Evolutionary conservation across 1,140 invertebrate species (phyloP), one percentile per base, ranked within the genome.

Genomic region (Hyles euphorbiae): DNA sequence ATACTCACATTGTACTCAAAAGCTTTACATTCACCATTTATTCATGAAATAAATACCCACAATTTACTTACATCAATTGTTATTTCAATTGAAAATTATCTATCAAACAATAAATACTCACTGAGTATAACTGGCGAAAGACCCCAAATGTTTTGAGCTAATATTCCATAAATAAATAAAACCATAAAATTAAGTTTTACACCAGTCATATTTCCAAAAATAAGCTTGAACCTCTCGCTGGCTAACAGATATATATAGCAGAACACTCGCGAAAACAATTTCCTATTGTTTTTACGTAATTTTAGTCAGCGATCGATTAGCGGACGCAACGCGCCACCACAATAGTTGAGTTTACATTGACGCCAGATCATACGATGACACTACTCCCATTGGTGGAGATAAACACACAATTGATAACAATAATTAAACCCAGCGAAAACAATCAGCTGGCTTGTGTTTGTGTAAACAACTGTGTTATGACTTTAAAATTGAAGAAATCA

Each of bases 91-190:
- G n/a, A 46, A 52, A 52, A 52, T 52, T 7, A 34, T 34, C 10
- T 34, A n/a, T 52, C 9, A 34, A 34, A 50, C 12, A 34, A 10
- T 34, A n/a, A 53, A 79, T 74, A 84, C 80, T 82, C 68, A 80
- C 87, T 87, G 36, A 87, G 74, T 65, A 87, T 78, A 66, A 88
- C 75, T 32, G 85, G 85, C 33, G 87, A 89, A 33, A 85, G 67
- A 53, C 79, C 79, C 49, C 78, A 72, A 34, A 82, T 78, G 47
- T 81, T 76, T 47, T 71, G 65, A 48, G 77, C 60, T 57, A 82
- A 58, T 49, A 86, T 58, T 65, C 72, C 64, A 53, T 78, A 82
- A 58, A 71, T 63, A 69, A 83, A 75, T 47, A 80, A 48, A 56
- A 76, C 56, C 6, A 72, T 55, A 52, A 77, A 72, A 67, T 34